phyloP scores from a whole-genome alignment of 2,113 vertebrate species.

The Prietella phreatophila region DNA sequence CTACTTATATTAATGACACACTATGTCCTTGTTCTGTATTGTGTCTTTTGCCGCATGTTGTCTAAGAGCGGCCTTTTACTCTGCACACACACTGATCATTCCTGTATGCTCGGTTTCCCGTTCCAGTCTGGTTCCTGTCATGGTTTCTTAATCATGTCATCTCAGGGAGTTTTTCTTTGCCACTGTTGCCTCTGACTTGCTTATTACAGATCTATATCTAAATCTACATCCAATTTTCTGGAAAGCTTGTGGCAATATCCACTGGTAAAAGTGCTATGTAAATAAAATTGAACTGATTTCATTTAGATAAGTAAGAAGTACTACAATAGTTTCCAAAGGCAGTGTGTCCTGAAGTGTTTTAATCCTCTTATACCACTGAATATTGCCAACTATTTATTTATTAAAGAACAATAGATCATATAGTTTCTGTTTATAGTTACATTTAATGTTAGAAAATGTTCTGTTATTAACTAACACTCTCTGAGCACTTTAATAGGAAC shows the following conservation, averaged over 20 bases:
- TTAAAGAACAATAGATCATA: no score
- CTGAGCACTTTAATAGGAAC: no score
- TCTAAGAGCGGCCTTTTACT: background rate
- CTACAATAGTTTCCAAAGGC: background rate
- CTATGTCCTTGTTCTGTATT: background rate
- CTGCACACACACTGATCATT: background rate
- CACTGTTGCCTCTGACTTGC: background rate
- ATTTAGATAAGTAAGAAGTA: background rate
- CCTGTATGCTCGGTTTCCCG: background rate
- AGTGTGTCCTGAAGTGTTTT: background rate
- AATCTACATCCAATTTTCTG: background rate
- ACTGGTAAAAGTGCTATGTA: background rate
- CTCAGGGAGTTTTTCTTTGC: background rate
- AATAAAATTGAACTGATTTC: background rate
- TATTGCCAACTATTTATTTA: background rate
- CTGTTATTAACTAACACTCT: no score
- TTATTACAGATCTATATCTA: background rate
- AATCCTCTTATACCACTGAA: background rate
- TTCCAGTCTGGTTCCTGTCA: background rate
- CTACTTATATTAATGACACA: background rate
- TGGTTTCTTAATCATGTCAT: background rate
- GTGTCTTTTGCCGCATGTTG: background rate
- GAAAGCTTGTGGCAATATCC: background rate
- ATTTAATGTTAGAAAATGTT: no score
- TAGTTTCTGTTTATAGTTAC: no score